Evolutionary conservation across 2,797 vertebrate genomes (phyloP).

Genomic region (Geotrypetes seraphini): DNA sequence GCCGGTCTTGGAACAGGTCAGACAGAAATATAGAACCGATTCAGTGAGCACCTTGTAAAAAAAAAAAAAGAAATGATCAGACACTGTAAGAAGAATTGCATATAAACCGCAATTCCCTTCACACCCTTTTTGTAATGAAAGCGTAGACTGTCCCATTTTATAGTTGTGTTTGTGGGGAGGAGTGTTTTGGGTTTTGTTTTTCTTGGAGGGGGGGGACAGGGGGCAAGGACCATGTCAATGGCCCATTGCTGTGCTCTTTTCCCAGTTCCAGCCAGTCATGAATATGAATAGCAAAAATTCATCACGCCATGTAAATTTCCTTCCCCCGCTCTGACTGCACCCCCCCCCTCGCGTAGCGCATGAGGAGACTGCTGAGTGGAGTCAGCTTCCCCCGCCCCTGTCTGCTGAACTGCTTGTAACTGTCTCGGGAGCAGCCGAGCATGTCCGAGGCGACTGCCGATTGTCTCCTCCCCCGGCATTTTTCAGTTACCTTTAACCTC

Average conservation of each 20-base stretch:
- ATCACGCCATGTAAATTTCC: background rate
- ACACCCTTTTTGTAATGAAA: too few relatives aligned
- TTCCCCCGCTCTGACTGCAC: too few relatives aligned
- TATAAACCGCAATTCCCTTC: conserved; percentile 15
- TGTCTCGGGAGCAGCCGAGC: conserved; percentile 15
- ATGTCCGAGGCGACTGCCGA: background rate
- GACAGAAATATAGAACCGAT: too few relatives aligned
- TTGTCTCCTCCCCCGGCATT: background rate
- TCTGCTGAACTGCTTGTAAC: conserved; percentile 18
- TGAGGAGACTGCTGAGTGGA: background rate
- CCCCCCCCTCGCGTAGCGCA: background rate
- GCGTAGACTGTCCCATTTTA: too few relatives aligned
- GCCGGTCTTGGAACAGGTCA: too few relatives aligned
- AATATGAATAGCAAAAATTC: background rate
- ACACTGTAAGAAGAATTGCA: conserved; percentile 11
- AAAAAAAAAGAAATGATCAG: conserved; percentile 15
- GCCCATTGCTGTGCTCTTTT: background rate
- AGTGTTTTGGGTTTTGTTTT: background rate
- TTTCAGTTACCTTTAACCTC: conserved; percentile 12
- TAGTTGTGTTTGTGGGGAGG: background rate
- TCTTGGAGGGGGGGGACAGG: background rate
- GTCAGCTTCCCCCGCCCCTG: background rate
- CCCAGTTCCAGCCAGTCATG: conserved; percentile 26
- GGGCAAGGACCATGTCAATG: too few relatives aligned
- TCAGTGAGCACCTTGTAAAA: too few relatives aligned